Evolutionary conservation across 1,140 invertebrate species (phyloP), one percentile per base, ranked within the genome.

Genomic region (Leptinotarsa lineolata): DNA sequence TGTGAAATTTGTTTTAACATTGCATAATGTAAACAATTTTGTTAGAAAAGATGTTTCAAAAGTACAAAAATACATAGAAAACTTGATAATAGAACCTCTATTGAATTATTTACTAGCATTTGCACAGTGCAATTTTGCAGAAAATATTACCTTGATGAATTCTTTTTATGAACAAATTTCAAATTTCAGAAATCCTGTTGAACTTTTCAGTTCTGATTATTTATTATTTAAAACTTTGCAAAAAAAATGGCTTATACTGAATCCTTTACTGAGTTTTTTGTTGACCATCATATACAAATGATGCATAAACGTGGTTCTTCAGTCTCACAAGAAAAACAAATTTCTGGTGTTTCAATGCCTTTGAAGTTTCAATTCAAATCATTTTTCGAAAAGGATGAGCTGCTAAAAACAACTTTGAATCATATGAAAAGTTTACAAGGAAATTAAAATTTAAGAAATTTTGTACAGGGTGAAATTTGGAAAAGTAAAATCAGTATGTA

Each of bases 381-480:
- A 72, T 70, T 72, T 22, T 71, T 73, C 45, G 68, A 77, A 70
- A 70, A 64, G 20, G 67, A 75, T 30, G 46, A 54, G 48, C 44
- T 72, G 5, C 22, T 65, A 2, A 65, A 24, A 24, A 22, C 68
- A n/a, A 75, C 45, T 22, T 39, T 74, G 16, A 67, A 67, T 16
- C 13, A 76, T 68, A 76, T 71, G 39, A 58, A 64, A 39, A 13
- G 39, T 81, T 59, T 67, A 65, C 5, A n/a, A 20, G 16, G 16
- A 59, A 39, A 70, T 46, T 73, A 80, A 72, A 74, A 67, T 30
- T 11, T 11, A 20, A 75, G 74, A 22, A 83, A 81, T 75, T 79
- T 83, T 76, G 65, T 83, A 22, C 78, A 83, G 67, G 79, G 78
- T 21, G 20, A 74, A 15, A 78, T 81, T 18, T 84, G 83, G 81